Evolutionary conservation across 2,113 vertebrate genomes (phyloP).

Genomic region (Neomonachus schauinslandi): DNA sequence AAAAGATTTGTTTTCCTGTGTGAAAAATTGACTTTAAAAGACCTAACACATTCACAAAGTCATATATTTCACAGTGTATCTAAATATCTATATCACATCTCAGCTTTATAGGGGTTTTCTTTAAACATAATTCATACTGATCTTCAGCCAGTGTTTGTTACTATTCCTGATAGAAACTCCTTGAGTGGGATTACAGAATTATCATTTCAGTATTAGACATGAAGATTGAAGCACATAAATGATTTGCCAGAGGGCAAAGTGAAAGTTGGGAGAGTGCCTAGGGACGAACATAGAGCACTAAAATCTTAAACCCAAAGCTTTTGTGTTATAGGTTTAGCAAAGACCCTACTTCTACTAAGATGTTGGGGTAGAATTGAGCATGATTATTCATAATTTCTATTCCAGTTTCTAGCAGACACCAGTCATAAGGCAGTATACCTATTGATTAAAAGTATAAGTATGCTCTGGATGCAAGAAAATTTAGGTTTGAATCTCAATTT

Average conservation of each 20-base stretch:
- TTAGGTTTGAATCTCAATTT: slow-evolving; percentile 20
- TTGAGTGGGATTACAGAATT: background rate
- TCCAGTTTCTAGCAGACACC: background rate
- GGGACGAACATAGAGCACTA: background rate
- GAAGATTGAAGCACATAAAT: background rate
- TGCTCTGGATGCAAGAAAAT: background rate
- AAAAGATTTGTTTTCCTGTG: background rate
- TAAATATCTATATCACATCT: background rate
- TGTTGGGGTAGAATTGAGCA: background rate
- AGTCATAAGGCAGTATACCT: background rate
- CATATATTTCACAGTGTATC: background rate
- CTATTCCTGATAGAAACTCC: background rate
- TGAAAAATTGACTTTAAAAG: background rate
- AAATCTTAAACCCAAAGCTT: background rate
- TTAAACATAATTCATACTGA: background rate
- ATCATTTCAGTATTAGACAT: background rate
- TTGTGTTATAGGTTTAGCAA: background rate
- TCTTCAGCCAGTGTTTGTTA: background rate
- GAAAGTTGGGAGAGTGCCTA: background rate
- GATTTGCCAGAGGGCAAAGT: background rate
- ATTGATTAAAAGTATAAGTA: background rate
- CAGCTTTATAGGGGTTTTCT: background rate
- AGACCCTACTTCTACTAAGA: background rate
- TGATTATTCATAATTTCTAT: background rate
- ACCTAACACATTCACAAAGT: background rate